Evolutionary conservation across 2,113 vertebrate species (phyloP).

Genomic region (Scortum barcoo): DNA sequence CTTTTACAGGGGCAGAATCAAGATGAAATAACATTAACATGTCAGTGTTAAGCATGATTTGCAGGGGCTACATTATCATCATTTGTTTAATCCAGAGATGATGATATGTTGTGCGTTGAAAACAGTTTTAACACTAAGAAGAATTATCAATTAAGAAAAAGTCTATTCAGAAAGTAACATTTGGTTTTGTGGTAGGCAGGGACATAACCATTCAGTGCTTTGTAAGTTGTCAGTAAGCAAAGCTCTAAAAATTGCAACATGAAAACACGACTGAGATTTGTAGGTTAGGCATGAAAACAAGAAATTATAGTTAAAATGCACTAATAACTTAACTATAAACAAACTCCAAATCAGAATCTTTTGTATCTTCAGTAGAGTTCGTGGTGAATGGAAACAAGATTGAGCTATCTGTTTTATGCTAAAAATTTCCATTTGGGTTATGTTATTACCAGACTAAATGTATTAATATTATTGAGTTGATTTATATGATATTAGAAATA

Average conservation of each 20-base stretch:
- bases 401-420: no score
- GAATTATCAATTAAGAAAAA: not conserved
- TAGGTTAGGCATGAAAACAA: not conserved
- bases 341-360: not conserved
- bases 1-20: not conserved
- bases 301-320: not conserved
- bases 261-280: not conserved
- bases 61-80: not conserved
- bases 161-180: not conserved
- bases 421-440: no score
- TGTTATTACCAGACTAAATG: no score
- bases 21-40: not conserved
- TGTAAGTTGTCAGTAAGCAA: not conserved
- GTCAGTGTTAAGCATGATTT: not conserved
- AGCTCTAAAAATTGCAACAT: not conserved
- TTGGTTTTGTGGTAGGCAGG: not conserved
- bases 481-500: no score
- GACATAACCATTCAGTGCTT: not conserved
- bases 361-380: no score
- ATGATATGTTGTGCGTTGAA: not conserved
- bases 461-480: no score
- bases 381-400: no score
- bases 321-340: not conserved
- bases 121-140: not conserved
- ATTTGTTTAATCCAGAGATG: not conserved